Conservation (phyloP, 1,140 invertebrate genomes). For the Planococcus citri region DNA sequence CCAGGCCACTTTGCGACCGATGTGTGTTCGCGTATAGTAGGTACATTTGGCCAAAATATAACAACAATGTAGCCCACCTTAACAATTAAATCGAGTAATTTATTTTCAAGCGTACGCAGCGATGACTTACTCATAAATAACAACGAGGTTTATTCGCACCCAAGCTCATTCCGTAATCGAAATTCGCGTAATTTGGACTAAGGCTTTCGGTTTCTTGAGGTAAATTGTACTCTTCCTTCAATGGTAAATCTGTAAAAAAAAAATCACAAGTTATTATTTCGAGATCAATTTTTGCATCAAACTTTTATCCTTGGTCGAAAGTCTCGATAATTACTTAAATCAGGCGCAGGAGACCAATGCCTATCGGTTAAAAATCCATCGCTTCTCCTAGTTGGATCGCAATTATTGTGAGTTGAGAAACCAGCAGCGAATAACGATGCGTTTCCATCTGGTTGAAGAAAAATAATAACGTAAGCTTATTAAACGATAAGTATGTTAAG, state of each 20-base stretch:
- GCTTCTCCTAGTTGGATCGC: background rate
- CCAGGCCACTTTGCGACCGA: background rate
- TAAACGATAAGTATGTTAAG: no score
- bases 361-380: background rate
- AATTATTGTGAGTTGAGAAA: background rate
- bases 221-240: background rate
- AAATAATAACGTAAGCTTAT: background rate
- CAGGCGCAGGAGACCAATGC: background rate
- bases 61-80: background rate
- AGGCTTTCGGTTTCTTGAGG: background rate
- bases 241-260: background rate
- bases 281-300: background rate
- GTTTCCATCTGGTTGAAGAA: background rate
- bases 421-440: background rate
- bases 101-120: background rate
- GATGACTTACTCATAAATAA: background rate
- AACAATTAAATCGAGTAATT: background rate
- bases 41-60: background rate
- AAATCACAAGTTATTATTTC: background rate
- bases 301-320: background rate
- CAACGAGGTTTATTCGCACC: background rate
- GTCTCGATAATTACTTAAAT: slow-evolving; percentile 1
- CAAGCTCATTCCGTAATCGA: background rate
- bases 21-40: background rate
- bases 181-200: background rate